These are phyloP conservation scores for Troides aeacus DNA, from an alignment of 2,888 invertebrate genomes.

Conservation along the genomic window DNA sequence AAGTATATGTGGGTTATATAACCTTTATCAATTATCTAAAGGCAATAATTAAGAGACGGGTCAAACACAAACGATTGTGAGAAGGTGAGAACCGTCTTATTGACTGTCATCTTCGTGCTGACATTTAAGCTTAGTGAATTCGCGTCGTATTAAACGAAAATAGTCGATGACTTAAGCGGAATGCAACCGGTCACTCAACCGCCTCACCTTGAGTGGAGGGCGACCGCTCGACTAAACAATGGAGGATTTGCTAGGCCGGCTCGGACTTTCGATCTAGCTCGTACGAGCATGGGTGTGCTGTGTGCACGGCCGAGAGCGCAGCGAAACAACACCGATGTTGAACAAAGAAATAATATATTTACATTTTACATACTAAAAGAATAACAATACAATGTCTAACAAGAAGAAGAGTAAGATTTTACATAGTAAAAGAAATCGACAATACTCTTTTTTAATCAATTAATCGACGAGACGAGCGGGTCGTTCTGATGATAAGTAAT, in stretches of 20 bases:
- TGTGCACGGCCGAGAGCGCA: neutral
- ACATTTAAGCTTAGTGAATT: conserved; percentile 22
- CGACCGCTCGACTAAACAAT: conserved; percentile 46
- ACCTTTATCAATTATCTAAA: too few relatives aligned
- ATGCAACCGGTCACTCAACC: conserved; percentile 58
- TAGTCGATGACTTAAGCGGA: conserved; percentile 48
- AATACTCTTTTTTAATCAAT: too few relatives aligned
- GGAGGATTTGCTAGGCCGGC: conserved; percentile 34
- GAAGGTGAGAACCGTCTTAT: neutral
- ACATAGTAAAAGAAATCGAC: too few relatives aligned
- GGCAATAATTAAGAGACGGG: neutral
- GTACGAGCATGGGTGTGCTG: conserved; percentile 7
- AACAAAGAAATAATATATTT: neutral
- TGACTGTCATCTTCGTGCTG: conserved; percentile 15
- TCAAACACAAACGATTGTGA: neutral
- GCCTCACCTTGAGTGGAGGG: conserved; percentile 60
- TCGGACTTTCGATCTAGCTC: conserved; percentile 27
- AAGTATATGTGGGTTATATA: too few relatives aligned
- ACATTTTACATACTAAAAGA: neutral
- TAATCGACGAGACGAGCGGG: too few relatives aligned
- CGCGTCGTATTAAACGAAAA: conserved; percentile 37
- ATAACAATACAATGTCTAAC: too few relatives aligned
- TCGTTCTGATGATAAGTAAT: too few relatives aligned
- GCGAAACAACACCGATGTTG: conserved; percentile 9
- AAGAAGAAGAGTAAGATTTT: too few relatives aligned